These are phyloP conservation scores for Ashinkailepas kermadecensis DNA, from an alignment of 2,888 invertebrate species.

Conservation along the genomic window DNA sequence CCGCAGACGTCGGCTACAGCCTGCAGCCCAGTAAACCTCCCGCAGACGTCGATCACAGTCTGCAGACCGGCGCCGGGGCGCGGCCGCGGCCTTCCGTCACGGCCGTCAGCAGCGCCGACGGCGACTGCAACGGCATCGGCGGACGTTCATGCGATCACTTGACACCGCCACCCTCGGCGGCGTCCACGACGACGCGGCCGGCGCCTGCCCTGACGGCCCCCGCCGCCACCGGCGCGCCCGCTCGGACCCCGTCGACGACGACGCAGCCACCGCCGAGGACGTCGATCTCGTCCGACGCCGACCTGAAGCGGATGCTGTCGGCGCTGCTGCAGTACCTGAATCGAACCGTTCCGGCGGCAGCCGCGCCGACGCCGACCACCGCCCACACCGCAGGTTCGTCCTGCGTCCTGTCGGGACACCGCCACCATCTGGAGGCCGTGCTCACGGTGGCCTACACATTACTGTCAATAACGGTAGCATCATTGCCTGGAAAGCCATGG, in stretches of 20 bases:
- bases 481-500: too few relatives aligned
- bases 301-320: neutral
- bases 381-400: neutral
- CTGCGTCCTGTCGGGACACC: neutral
- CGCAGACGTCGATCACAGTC: too few relatives aligned
- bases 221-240: neutral
- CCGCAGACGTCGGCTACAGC: too few relatives aligned
- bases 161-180: neutral
- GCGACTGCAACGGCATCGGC: neutral
- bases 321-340: slow-evolving; percentile 18
- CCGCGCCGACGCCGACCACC: neutral
- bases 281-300: neutral
- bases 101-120: neutral
- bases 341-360: neutral
- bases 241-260: neutral
- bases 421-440: neutral
- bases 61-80: too few relatives aligned
- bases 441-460: too few relatives aligned
- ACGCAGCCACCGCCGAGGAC: neutral
- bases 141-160: neutral
- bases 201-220: neutral
- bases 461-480: too few relatives aligned
- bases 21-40: too few relatives aligned
- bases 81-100: neutral
- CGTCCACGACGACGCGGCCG: neutral